Conservation (phyloP, 2,797 vertebrate species). For the Clarias pachynema region DNA sequence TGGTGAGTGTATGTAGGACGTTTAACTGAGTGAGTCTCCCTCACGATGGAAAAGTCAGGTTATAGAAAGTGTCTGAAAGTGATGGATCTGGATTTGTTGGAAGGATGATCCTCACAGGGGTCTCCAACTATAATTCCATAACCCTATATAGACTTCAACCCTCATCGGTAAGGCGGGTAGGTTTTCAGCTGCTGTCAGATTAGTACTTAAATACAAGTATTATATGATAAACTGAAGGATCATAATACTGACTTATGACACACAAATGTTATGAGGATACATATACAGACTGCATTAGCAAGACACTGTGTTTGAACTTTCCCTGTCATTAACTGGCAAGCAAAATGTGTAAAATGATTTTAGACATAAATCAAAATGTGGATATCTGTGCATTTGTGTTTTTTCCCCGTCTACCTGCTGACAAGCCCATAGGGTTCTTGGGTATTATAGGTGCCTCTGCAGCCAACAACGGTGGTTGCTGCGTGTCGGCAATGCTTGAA, state of each 20-base stretch:
- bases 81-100: slow-evolving; percentile 20
- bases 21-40: not conserved
- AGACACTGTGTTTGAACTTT: not conserved
- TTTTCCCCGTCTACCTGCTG: slow-evolving; percentile 64
- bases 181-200: slow-evolving; percentile 21
- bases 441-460: slow-evolving; percentile 63
- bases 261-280: not conserved
- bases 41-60: not conserved
- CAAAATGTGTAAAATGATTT: not conserved
- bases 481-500: slow-evolving; percentile 61
- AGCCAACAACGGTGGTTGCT: slow-evolving; percentile 53
- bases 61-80: not conserved
- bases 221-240: slow-evolving; percentile 14
- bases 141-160: slow-evolving; percentile 46
- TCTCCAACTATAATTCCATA: slow-evolving; percentile 43
- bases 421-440: slow-evolving; percentile 63
- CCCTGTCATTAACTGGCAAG: not conserved
- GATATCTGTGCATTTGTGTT: not conserved
- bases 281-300: not conserved
- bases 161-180: slow-evolving; percentile 14
- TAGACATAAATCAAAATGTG: not conserved
- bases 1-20: not conserved
- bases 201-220: slow-evolving; percentile 7
- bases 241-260: slow-evolving; percentile 18
- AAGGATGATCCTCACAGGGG: slow-evolving; percentile 23